Base-by-base conservation (phyloP, 1,140 invertebrate genomes). In the Drosophila bocki region DNA sequence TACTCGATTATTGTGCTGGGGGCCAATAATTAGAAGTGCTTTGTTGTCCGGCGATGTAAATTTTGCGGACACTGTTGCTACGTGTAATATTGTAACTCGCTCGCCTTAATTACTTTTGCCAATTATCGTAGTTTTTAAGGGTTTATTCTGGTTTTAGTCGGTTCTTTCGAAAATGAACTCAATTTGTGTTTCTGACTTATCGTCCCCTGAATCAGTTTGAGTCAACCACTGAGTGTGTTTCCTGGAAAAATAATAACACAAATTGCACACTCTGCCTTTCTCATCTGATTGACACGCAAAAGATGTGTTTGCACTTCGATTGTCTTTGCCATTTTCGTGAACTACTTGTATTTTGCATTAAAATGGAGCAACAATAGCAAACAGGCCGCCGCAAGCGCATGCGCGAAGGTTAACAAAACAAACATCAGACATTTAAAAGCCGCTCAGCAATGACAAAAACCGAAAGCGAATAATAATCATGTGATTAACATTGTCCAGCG, bases 341-440 rank as follows among this genome's bases (percentile, higher is more conserved):
- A 26, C 53, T 39, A 39, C 53, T 56, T 56, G 53, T 58, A 50
- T 45, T 65, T 58, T 56, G 57, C 75, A 60, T 39, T 42, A 51
- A 64, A 50, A 45, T 62, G 48, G 54, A 74, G 39, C 50, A 77
- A 41, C 26, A 48, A 61, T 47, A 47, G 35, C 51, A 33, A 44
- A 60, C 35, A 67, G 50, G 37, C 35, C 17, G 19, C 33, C 33
- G 17, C 26, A 41, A 44, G 63, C 83, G 79, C 80, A 80, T 88
- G 83, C 81, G 72, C 74, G 84, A 87, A 87, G 84, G 84, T 76
- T 82, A 82, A 64, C 59, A 51, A 54, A 65, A 62, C 29, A 54
- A 57, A 39, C 54, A 47, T 9, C 50, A 75, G 47, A 50, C 61
- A 58, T 61, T 60, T 56, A 54, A 75, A 54, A 78, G 76, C 42